phyloP scores from a whole-genome alignment of 2,888 invertebrate species.

The Parthenolecanium corni region DNA sequence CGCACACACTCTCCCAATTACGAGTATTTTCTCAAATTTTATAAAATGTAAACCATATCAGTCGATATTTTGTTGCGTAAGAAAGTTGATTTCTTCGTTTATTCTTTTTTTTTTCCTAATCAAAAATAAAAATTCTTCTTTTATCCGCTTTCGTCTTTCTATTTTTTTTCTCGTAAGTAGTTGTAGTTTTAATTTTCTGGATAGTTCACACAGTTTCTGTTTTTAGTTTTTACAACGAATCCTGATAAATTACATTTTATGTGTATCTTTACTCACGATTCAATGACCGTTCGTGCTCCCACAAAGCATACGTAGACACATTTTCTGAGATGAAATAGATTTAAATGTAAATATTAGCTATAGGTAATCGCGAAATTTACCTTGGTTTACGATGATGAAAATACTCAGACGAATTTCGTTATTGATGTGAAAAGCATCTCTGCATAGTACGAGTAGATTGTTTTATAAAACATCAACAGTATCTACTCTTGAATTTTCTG shows the following conservation, averaged over 20 bases:
- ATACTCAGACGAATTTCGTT: too few relatives aligned
- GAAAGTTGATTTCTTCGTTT: neutral
- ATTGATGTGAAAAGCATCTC: too few relatives aligned
- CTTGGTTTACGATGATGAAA: too few relatives aligned
- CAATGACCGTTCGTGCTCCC: slow-evolving; percentile 1
- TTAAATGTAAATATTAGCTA: neutral
- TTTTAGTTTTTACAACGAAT: neutral
- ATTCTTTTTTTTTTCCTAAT: neutral
- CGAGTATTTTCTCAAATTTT: neutral
- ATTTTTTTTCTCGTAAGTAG: slow-evolving; percentile 9
- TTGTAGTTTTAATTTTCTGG: slow-evolving; percentile 14
- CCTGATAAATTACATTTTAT: neutral
- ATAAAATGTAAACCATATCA: slow-evolving; percentile 20
- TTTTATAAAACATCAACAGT: too few relatives aligned
- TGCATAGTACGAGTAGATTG: too few relatives aligned
- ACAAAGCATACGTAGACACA: slow-evolving; percentile 46
- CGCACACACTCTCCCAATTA: slow-evolving; percentile 21
- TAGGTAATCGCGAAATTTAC: neutral
- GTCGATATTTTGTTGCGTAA: neutral
- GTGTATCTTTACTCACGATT: too few relatives aligned
- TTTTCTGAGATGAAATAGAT: slow-evolving; percentile 47
- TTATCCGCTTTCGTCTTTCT: neutral
- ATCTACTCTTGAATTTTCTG: too few relatives aligned
- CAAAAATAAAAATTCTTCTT: neutral
- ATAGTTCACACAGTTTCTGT: slow-evolving; percentile 6